Evolutionary conservation across 2,797 vertebrate species (phyloP), one percentile per base, ranked within the genome.

Genomic region (Melanotaenia pygmaea): DNA sequence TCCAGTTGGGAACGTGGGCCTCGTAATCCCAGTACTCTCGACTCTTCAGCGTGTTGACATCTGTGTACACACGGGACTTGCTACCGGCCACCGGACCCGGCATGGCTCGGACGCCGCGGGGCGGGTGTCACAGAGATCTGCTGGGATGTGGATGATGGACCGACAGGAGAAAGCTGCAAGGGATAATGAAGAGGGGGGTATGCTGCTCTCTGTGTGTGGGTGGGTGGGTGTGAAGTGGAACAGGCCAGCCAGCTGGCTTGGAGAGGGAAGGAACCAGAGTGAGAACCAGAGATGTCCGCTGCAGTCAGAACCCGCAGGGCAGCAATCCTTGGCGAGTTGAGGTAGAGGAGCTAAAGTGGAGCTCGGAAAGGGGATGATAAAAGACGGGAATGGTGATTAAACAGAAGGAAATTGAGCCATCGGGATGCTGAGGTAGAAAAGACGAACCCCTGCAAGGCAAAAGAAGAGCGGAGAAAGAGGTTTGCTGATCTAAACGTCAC

Each of bases 1-100:
- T 98, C 98, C 98, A 99, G 93, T 94, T 97, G 75, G 97, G 97
- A 75, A 97, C 95, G 93, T 99, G 97, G 83, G 96, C 90, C 92
- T 98, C 98, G 86, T 98, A 98, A 93, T 99, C 98, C 98, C 98
- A 99, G 94, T 98, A 99, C 83, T 98, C 98, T 91, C 97, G 96
- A 95, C 96, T 98, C 94, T 97, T 96, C 93, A 96, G 94, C 89
- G 96, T 97, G 96, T 99, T 99, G 90, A 97, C 97, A 88, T 99
- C 98, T 86, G 96, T 96, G 93, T 99, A 99, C 88, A 98, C 97
- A 91, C 97, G 96, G 93, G 98, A 96, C 94, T 96, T 96, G 93
- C 98, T 99, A 90, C 97, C 96, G 90, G 96, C 96, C 93, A 96
- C 96, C 83, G 97, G 97, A 94, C 97, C 97, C 91, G 97, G 97